Evolutionary conservation across 1,140 invertebrate species (phyloP), one percentile per base, ranked within the genome.

Genomic region (Bradynema listronoti): DNA sequence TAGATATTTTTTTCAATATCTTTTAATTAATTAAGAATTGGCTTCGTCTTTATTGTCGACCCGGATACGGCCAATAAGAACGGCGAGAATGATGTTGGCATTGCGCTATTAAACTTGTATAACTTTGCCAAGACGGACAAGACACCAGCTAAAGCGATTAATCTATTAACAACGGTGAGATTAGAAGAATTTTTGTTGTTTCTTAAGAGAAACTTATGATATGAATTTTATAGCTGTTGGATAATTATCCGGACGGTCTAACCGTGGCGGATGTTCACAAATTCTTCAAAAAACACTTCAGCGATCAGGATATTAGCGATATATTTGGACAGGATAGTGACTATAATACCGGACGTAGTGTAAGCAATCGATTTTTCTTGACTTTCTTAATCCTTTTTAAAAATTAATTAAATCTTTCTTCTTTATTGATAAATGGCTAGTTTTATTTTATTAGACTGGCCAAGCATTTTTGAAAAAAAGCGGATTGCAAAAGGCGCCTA

Each of bases 71-170:
- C 80, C 4, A 77, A 82, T 4, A 85, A 83, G 58, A 32, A 57
- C 29, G 85, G 86, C 0, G 79, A 83, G 11, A 80, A 84, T 2
- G 86, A 90, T 78, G 81, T 87, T 14, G 88, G 88, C 47, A 83
- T 91, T n/a, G 88, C 88, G 27, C 80, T 95, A 29, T 82, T 89
- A 0, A 88, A 90, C 78, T 89, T 90, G 4, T 96, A 88, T 79
- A 93, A 95, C 80, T 95, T 90, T 80, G 85, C 96, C 14, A 73
- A 78, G 82, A 84, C 7, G 85, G 91, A 78, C 84, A 87, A 78
- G 65, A 78, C 34, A 61, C 62, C 45, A 30, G 69, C n/a, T 84
- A 85, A 70, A 55, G 63, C 66, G 5, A 32, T 78, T 14, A 50
- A 72, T 57, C 57, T 75, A 36, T 19, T 77, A 16, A 46, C 34